Evolutionary conservation across 1,140 invertebrate species (phyloP).

Genomic region (Zaprionus lachaisei): DNA sequence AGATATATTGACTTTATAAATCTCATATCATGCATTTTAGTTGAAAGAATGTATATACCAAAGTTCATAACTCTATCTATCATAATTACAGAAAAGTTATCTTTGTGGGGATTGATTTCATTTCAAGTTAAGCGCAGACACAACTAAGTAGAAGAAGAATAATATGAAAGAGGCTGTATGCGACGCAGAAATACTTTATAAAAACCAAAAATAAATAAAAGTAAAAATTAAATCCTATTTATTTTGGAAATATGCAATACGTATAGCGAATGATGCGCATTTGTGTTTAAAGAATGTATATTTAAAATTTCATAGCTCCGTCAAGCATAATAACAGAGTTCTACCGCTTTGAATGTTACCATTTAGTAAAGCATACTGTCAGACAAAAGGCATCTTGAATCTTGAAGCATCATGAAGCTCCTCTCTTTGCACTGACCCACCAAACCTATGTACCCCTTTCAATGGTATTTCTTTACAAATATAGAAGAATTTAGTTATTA

Average conservation of each 20-base stretch:
- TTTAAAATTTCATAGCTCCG: not conserved
- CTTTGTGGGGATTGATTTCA: too few relatives aligned
- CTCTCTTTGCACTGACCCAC: too few relatives aligned
- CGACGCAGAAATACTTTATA: not conserved
- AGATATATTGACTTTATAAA: not conserved
- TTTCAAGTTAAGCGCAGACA: not conserved
- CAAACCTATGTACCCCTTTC: not conserved
- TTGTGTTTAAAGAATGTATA: not conserved
- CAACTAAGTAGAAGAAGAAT: too few relatives aligned
- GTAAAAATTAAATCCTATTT: not conserved
- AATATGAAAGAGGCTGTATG: not conserved
- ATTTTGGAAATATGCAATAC: not conserved
- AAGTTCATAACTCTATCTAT: not conserved
- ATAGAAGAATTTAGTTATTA: conserved; percentile 16
- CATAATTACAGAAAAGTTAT: not conserved
- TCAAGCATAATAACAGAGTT: not conserved
- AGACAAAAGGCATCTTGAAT: not conserved
- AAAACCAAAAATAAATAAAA: not conserved
- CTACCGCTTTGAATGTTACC: not conserved
- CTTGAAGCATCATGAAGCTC: too few relatives aligned
- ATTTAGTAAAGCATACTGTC: not conserved
- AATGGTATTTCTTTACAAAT: not conserved
- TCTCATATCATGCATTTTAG: not conserved
- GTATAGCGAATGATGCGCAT: not conserved
- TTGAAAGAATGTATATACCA: not conserved